phyloP scores from a whole-genome alignment of 2,113 vertebrate genomes.

The Colaptes auratus region DNA sequence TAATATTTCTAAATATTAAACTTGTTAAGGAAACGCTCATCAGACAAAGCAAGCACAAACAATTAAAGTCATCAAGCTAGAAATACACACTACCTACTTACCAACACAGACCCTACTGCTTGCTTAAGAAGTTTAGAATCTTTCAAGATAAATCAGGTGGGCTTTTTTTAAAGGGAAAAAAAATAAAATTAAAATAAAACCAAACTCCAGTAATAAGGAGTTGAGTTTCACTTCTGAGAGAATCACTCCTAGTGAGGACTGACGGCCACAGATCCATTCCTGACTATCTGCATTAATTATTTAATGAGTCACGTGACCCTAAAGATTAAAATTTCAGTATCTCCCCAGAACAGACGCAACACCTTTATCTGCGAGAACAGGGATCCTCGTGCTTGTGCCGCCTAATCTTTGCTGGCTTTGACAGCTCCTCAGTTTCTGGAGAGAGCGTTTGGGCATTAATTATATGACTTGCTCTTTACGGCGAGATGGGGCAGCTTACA shows the following conservation, averaged over 20 bases:
- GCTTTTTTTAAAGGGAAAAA: rapidly evolving
- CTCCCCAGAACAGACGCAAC: slow-evolving; percentile 71
- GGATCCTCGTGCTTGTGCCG: slow-evolving; percentile 9
- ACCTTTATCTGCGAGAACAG: slow-evolving; percentile 75
- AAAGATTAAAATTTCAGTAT: slow-evolving; percentile 92
- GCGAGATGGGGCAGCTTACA: neutral
- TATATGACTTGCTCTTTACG: neutral
- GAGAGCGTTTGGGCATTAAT: neutral
- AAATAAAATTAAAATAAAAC: neutral
- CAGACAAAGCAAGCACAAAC: slow-evolving; percentile 71
- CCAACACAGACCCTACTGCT: slow-evolving; percentile 65
- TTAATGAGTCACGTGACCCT: slow-evolving; percentile 91
- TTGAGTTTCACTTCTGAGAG: slow-evolving; percentile 84
- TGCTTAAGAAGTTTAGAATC: slow-evolving; percentile 74
- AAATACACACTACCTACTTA: slow-evolving; percentile 67
- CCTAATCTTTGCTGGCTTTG: slow-evolving; percentile 41
- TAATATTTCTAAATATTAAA: slow-evolving; percentile 74
- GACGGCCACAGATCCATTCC: slow-evolving; percentile 88
- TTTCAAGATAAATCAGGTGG: slow-evolving; percentile 71
- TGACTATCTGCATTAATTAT: slow-evolving; percentile 93
- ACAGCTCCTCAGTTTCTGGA: slow-evolving; percentile 21
- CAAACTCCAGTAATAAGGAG: slow-evolving; percentile 77
- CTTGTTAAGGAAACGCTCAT: slow-evolving; percentile 59
- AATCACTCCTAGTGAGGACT: slow-evolving; percentile 89
- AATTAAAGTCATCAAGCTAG: slow-evolving; percentile 70